These are phyloP conservation scores for Falco naumanni DNA, from an alignment of 2,797 vertebrate genomes.

Conservation along the genomic window DNA sequence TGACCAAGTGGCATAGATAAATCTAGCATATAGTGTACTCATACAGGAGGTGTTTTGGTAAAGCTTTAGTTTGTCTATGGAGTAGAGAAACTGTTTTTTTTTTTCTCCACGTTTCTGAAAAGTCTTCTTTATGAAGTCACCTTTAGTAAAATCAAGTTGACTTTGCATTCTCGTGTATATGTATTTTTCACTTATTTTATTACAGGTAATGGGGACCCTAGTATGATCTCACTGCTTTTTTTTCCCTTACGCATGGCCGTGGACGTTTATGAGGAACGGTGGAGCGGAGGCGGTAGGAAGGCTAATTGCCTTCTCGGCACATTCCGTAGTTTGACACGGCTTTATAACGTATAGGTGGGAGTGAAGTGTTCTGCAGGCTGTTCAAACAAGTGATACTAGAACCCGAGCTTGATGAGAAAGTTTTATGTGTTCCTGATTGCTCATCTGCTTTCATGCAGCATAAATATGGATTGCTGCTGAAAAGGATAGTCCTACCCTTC, in stretches of 20 bases:
- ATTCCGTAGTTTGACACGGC: slow-evolving; percentile 18
- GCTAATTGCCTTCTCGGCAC: slow-evolving; percentile 18
- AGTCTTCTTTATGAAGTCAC: background rate
- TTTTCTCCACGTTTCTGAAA: background rate
- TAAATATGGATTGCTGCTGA: background rate
- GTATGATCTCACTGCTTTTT: background rate
- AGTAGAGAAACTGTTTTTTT: background rate
- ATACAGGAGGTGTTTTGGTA: background rate
- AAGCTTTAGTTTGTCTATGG: background rate
- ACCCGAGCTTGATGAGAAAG: background rate
- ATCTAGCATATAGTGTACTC: background rate
- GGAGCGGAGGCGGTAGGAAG: slow-evolving; percentile 8
- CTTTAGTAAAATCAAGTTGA: background rate
- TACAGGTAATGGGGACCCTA: background rate
- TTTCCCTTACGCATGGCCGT: background rate
- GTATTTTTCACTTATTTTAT: background rate
- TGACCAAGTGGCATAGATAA: background rate
- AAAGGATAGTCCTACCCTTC: slow-evolving; percentile 4
- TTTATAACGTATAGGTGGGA: background rate
- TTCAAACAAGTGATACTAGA: background rate
- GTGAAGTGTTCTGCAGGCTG: slow-evolving; percentile 16
- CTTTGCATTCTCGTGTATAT: fast-evolving
- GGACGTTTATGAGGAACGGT: background rate
- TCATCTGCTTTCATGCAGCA: background rate
- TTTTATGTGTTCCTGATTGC: background rate